A percentile compares a stretch with the other conserved stretches of the same genome.
phyloP scores from a whole-genome alignment of 2,113 vertebrate genomes.

The Chaetodon auriga region DNA sequence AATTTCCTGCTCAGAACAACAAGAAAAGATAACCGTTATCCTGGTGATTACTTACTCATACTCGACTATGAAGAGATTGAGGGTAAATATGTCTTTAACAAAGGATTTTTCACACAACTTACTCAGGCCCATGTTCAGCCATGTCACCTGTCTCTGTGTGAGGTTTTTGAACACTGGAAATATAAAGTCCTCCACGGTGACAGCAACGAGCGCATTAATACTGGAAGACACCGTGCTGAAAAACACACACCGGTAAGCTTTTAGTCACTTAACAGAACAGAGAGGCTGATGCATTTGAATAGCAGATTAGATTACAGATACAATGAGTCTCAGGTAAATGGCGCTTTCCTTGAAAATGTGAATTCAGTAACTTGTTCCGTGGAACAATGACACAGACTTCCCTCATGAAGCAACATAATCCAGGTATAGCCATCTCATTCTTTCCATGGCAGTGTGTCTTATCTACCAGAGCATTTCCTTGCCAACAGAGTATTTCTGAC shows the following conservation, averaged over 20 bases:
- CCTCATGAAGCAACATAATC: neutral
- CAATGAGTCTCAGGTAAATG: neutral
- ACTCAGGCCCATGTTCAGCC: constrained; percentile 94
- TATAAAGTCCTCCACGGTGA: constrained; percentile 91
- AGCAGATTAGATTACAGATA: neutral
- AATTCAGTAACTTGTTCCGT: neutral
- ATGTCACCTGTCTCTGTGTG: constrained; percentile 82
- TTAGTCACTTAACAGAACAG: constrained; percentile 6
- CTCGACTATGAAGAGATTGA: neutral
- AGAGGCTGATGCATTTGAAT: neutral
- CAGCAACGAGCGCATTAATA: constrained; percentile 92
- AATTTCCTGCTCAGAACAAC: neutral
- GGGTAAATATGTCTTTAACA: neutral
- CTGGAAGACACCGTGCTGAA: constrained; percentile 93
- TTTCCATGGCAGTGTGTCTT: neutral
- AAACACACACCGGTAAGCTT: constrained; percentile 32
- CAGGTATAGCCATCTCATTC: neutral
- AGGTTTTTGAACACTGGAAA: constrained; percentile 81
- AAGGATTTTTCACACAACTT: constrained; percentile 63
- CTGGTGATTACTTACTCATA: neutral
- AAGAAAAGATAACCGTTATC: constrained; percentile 23
- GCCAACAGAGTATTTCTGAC: neutral
- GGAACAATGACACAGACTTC: neutral
- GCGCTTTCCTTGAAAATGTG: neutral
- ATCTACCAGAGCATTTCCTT: neutral